Evolutionary conservation across 2,888 invertebrate species (phyloP), one percentile per base, ranked within the genome.

Genomic region (Apodemia hepburni): DNA sequence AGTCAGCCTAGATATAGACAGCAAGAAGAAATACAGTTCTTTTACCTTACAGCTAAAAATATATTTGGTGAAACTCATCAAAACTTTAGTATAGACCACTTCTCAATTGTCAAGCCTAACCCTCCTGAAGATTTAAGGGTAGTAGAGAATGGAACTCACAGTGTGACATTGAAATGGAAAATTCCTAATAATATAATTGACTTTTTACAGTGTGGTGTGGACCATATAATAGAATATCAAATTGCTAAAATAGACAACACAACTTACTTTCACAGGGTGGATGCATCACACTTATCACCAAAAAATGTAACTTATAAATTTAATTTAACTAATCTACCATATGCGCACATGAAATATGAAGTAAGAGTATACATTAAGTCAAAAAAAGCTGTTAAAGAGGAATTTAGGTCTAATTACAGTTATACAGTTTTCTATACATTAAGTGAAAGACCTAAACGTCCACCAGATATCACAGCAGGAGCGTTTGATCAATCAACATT

Each of bases 361-460:
- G 93, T 97, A 1, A 90, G 96, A 69, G 94, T 97, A 61, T 94
- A 93, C 65, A 93, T 95, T 64, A 93, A 93, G 75, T 93, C 95
- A 18, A 83, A 82, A 38, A 79, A 77, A 64, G 92, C 93, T 6
- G 85, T 88, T 1, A 76, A 84, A 22, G 93, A 92, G 35, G 93
- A 94, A 65, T 90, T 93, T 81, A 97, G 96, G 96, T 97, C 97
- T 51, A 84, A 94, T 61, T 94, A 94, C 67, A 92, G 93, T 57
- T 92, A 90, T 47, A 79, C 91, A 59, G 85, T 93, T 2, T 93
- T 95, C 69, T 90, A 92, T 68, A 97, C 97, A 4, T 84, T 77
- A 18, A 92, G 92, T 75, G 89, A 90, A 68, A 81, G 66, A 64
- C 97, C 97, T 2, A 92, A 89, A 18, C 85, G 92, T 42, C 93